phyloP scores from a whole-genome alignment of 2,797 vertebrate species.

The Hephaestus fuliginosus region DNA sequence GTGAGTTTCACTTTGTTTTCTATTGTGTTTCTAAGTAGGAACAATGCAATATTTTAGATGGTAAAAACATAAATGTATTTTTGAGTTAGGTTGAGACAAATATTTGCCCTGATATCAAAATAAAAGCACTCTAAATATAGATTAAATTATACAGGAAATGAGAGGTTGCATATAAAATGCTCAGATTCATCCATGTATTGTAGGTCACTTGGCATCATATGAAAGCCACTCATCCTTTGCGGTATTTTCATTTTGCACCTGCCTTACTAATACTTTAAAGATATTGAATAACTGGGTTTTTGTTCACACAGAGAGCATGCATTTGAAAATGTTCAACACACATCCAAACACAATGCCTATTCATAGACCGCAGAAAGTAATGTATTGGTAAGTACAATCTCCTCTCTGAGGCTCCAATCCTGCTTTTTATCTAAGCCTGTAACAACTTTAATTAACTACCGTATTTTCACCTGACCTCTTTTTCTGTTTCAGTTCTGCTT shows the following conservation, averaged over 20 bases:
- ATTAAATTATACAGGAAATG: background rate
- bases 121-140: background rate
- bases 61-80: background rate
- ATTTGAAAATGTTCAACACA: background rate
- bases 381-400: background rate
- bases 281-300: background rate
- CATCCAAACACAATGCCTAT: background rate
- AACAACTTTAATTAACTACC: slow-evolving; percentile 46
- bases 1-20: background rate
- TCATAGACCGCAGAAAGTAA: background rate
- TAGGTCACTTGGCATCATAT: background rate
- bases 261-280: background rate
- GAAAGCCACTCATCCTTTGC: background rate
- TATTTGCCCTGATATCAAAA: background rate
- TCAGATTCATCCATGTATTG: background rate
- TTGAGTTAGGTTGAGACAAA: background rate
- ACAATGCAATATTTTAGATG: background rate
- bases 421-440: slow-evolving; percentile 2
- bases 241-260: background rate
- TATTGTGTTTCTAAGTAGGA: background rate
- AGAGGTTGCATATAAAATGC: background rate
- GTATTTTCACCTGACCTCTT: slow-evolving; percentile 50
- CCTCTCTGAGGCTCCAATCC: background rate
- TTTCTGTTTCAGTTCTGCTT: slow-evolving; percentile 26
- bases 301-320: background rate